phyloP scores from a whole-genome alignment of 2,888 invertebrate genomes.

The Hemaris fuciformis region DNA sequence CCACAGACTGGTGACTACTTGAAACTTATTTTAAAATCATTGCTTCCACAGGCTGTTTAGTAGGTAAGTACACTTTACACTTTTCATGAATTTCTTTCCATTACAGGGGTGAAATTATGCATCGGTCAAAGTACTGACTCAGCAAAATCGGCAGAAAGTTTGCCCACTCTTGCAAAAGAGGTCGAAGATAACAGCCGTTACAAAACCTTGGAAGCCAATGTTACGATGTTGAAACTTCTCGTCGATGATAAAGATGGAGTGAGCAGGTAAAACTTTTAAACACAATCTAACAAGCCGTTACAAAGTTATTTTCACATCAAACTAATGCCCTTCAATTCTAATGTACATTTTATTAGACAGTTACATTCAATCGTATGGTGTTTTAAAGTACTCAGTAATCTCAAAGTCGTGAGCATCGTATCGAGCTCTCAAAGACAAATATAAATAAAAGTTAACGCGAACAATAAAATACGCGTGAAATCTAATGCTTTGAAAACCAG shows the following conservation, averaged over 20 bases:
- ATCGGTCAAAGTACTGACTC: slow-evolving; percentile 37
- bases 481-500: neutral
- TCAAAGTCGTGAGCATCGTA: neutral
- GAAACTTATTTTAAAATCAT: neutral
- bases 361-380: neutral
- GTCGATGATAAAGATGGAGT: slow-evolving; percentile 74
- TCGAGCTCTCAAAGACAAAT: neutral
- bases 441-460: neutral
- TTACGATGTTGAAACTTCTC: slow-evolving; percentile 67
- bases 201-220: slow-evolving; percentile 74
- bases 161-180: slow-evolving; percentile 62
- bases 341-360: neutral
- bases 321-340: neutral
- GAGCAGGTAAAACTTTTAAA: slow-evolving; percentile 52
- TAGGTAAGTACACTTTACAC: neutral
- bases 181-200: slow-evolving; percentile 76
- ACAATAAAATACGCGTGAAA: neutral
- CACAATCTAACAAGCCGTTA: neutral
- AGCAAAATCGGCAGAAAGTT: slow-evolving; percentile 40
- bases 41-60: neutral
- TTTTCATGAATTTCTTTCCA: slow-evolving; percentile 10
- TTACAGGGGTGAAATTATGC: slow-evolving; percentile 49
- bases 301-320: neutral
- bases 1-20: neutral
- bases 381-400: neutral